Conservation (phyloP, 2,797 vertebrate species). For the Naso thynnoides region DNA sequence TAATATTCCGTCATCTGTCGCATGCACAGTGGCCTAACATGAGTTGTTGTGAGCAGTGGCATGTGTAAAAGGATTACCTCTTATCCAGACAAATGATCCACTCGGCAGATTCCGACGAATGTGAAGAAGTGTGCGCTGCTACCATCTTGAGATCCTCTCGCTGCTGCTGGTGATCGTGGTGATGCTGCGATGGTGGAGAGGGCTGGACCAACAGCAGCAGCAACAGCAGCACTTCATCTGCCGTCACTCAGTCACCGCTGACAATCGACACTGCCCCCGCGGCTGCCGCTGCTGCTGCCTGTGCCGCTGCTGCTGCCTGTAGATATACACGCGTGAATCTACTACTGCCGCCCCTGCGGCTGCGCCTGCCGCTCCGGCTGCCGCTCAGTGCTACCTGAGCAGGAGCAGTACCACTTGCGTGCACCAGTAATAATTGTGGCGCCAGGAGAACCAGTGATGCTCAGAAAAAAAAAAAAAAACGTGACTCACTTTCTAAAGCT, state of each 20-base stretch:
- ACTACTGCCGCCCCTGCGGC: no score
- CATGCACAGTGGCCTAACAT: neutral
- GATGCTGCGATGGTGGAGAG: conserved; percentile 36
- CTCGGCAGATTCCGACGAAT: conserved; percentile 90
- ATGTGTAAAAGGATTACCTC: conserved; percentile 82
- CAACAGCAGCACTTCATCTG: conserved; percentile 37
- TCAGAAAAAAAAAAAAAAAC: neutral
- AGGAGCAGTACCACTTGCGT: neutral
- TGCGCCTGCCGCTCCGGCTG: conserved; percentile 6
- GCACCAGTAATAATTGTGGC: no score
- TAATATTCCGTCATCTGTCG: neutral
- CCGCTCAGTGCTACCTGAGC: conserved; percentile 35
- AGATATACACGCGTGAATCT: no score
- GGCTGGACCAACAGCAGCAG: conserved; percentile 39
- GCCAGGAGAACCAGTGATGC: neutral
- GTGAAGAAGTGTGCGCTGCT: conserved; percentile 90
- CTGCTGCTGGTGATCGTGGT: conserved; percentile 33
- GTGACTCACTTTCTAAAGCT: conserved; percentile 7
- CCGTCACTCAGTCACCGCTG: conserved; percentile 46
- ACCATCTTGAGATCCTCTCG: conserved; percentile 89
- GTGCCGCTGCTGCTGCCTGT: conserved; percentile 7
- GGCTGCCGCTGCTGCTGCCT: conserved; percentile 2
- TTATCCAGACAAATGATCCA: conserved; percentile 97
- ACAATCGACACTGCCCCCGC: conserved; percentile 12
- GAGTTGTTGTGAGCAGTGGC: neutral